Percentiles rank a stretch among this genome's conserved stretches.
Conservation (phyloP, 2,888 invertebrate species). For the Mythimna ferrago region DNA sequence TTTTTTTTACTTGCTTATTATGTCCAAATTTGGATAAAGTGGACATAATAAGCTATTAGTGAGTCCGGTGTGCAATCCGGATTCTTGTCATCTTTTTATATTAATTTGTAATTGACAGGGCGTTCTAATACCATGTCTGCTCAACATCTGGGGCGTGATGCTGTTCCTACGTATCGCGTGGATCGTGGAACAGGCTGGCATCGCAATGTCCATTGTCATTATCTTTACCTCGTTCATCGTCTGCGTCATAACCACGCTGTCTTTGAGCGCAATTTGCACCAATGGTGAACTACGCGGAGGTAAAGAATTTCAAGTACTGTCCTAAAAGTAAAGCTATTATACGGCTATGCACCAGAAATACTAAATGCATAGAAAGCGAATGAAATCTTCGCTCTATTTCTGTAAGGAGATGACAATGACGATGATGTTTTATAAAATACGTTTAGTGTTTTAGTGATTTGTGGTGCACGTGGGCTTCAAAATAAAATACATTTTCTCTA, state of each 20-base stretch:
- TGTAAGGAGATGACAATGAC: too few relatives aligned
- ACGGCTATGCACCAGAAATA: too few relatives aligned
- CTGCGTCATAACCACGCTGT: conserved; percentile 96
- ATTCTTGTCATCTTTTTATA: too few relatives aligned
- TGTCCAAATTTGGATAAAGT: too few relatives aligned
- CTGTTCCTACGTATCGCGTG: conserved; percentile 98
- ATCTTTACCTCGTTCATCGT: conserved; percentile 81
- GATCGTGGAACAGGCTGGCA: conserved; percentile 98
- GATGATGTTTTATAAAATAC: too few relatives aligned
- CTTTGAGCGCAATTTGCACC: conserved; percentile 97
- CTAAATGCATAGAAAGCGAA: background rate
- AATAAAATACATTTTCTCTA: too few relatives aligned
- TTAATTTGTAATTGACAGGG: conserved; percentile 87
- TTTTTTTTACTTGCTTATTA: too few relatives aligned
- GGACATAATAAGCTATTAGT: too few relatives aligned
- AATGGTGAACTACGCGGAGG: conserved; percentile 99
- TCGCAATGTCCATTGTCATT: conserved; percentile 93
- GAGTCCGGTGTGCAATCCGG: too few relatives aligned
- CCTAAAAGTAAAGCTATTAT: background rate
- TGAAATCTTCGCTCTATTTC: too few relatives aligned
- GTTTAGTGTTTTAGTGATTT: too few relatives aligned
- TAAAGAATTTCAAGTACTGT: conserved; percentile 70
- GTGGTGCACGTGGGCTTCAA: too few relatives aligned
- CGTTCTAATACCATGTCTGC: conserved; percentile 96
- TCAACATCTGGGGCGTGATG: conserved; percentile 99